Evolutionary conservation across 2,888 invertebrate species (phyloP).

Genomic region (Agrilus mali): DNA sequence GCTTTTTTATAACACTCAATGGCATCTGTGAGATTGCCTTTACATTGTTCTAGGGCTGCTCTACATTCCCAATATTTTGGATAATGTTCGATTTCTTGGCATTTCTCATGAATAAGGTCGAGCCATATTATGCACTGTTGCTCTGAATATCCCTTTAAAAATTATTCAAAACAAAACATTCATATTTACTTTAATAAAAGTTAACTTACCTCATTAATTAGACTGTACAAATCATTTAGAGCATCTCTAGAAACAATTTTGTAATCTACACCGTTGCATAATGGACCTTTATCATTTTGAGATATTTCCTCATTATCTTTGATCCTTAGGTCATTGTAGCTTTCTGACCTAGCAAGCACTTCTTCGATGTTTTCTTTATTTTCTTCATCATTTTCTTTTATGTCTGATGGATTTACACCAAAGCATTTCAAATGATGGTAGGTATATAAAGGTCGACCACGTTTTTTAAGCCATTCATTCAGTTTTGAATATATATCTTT

Average conservation of each 20-base stretch:
- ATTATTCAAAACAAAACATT: not conserved
- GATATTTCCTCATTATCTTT: constrained; percentile 9
- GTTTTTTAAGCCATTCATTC: constrained; percentile 39
- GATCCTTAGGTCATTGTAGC: constrained; percentile 20
- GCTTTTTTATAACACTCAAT: constrained; percentile 47
- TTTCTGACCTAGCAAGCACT: constrained; percentile 27
- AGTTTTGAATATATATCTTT: constrained; percentile 34
- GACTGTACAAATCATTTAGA: constrained; percentile 38
- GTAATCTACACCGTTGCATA: constrained; percentile 17
- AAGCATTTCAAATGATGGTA: constrained; percentile 45
- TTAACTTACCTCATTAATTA: constrained; percentile 38
- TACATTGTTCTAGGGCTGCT: constrained; percentile 41
- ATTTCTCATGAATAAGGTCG: constrained; percentile 37
- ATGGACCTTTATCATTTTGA: constrained; percentile 24
- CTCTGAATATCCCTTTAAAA: constrained; percentile 39
- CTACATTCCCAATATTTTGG: constrained; percentile 49
- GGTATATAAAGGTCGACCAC: constrained; percentile 36
- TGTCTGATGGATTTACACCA: constrained; percentile 10
- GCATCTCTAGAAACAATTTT: constrained; percentile 33
- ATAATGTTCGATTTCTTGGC: constrained; percentile 30
- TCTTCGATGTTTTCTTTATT: constrained; percentile 41
- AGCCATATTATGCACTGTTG: constrained; percentile 45
- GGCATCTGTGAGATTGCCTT: constrained; percentile 42
- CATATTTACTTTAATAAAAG: not conserved
- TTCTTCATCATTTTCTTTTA: constrained; percentile 29